phyloP scores from a whole-genome alignment of 2,113 vertebrate species.

The Anolis sagrei region DNA sequence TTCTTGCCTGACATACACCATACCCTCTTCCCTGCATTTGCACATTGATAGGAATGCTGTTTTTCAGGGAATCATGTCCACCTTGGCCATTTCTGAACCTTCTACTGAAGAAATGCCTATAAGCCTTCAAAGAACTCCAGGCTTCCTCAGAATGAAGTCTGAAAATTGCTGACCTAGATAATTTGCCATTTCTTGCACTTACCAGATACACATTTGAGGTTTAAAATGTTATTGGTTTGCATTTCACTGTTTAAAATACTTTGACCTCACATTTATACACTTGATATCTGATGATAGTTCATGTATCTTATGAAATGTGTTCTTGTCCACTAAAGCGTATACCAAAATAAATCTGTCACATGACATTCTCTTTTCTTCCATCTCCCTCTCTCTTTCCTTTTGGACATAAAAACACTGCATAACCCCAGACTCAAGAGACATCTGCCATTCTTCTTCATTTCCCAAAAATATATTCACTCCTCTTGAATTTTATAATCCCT shows the following conservation, averaged over 20 bases:
- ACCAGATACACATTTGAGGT: background rate
- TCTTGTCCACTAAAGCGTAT: background rate
- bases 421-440: background rate
- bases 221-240: background rate
- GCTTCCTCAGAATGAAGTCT: background rate
- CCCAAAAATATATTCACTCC: background rate
- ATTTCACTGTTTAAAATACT: background rate
- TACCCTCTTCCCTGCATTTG: background rate
- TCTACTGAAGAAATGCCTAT: background rate
- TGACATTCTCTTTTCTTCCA: background rate
- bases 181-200: background rate
- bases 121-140: background rate
- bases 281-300: background rate
- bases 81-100: background rate
- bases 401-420: background rate
- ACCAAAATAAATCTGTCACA: background rate
- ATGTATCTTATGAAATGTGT: background rate
- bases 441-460: background rate
- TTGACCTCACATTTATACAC: background rate
- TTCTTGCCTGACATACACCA: background rate
- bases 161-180: background rate
- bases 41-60: background rate
- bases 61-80: background rate
- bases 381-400: background rate
- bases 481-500: background rate